Percentiles rank a stretch among this genome's conserved stretches.
phyloP scores from a whole-genome alignment of 2,888 invertebrate genomes.

The Orchesellides sinensis region DNA sequence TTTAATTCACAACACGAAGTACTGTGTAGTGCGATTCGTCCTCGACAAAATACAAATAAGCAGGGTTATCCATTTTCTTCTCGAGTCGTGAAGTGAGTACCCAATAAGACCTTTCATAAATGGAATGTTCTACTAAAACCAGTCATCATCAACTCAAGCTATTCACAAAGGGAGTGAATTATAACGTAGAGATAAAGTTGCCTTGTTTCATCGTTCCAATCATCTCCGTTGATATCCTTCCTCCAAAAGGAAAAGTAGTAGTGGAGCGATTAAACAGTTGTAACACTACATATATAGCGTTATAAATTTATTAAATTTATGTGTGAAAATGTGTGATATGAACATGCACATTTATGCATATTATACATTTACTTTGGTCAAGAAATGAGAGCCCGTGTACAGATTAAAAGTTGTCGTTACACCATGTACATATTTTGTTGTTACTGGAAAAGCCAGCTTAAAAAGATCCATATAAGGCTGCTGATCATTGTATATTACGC shows the following conservation, averaged over 20 bases:
- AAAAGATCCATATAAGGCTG: slow-evolving; percentile 12
- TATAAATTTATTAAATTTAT: slow-evolving; percentile 6
- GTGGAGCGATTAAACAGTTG: too few relatives aligned
- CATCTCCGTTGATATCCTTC: too few relatives aligned
- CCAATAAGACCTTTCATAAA: slow-evolving; percentile 38
- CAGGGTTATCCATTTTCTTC: slow-evolving; percentile 9
- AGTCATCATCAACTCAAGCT: slow-evolving; percentile 12
- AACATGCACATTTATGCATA: slow-evolving; percentile 11
- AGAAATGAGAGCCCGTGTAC: too few relatives aligned
- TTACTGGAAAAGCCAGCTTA: slow-evolving; percentile 14
- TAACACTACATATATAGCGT: slow-evolving; percentile 1
- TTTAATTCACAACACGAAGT: slow-evolving; percentile 22
- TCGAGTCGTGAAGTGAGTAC: neutral
- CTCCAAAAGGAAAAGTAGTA: too few relatives aligned
- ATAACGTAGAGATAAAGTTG: too few relatives aligned
- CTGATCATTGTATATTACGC: slow-evolving; percentile 41
- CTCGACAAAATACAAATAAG: slow-evolving; percentile 24
- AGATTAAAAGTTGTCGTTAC: slow-evolving; percentile 17
- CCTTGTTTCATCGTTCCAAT: too few relatives aligned
- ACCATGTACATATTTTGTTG: slow-evolving; percentile 13
- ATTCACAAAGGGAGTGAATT: too few relatives aligned
- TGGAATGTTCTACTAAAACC: slow-evolving; percentile 31
- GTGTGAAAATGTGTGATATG: slow-evolving; percentile 25
- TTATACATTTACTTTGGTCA: too few relatives aligned
- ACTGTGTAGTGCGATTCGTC: slow-evolving; percentile 3